Conservation (phyloP, 2,113 vertebrate species). For the Notechis scutatus region DNA sequence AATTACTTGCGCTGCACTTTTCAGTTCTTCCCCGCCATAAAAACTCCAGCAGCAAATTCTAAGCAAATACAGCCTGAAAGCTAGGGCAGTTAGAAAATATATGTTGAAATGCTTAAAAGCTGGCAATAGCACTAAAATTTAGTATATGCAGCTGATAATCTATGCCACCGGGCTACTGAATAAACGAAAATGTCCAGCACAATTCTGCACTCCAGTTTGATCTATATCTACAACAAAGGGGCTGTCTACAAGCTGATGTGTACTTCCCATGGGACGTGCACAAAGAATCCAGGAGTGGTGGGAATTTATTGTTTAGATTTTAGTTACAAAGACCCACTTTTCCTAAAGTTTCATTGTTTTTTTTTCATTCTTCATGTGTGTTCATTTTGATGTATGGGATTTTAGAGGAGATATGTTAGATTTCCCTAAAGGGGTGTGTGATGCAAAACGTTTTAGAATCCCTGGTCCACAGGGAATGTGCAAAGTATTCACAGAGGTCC, state of each 20-base stretch:
- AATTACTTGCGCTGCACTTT: slow-evolving; percentile 58
- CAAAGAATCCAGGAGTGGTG: background rate
- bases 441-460: background rate
- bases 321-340: background rate
- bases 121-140: slow-evolving; percentile 6
- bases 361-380: background rate
- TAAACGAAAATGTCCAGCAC: background rate
- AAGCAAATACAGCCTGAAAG: slow-evolving; percentile 29
- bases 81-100: slow-evolving; percentile 24
- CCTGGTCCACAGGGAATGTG: background rate
- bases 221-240: background rate
- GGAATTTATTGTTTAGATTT: background rate
- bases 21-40: slow-evolving; percentile 51
- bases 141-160: slow-evolving; percentile 10
- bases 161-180: background rate
- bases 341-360: background rate
- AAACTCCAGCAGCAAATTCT: slow-evolving; percentile 42
- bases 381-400: background rate
- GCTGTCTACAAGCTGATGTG: background rate
- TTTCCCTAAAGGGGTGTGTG: background rate
- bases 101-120: background rate
- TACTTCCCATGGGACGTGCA: background rate
- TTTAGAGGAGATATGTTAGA: background rate
- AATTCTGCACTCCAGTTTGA: background rate
- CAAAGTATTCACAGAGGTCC: background rate